Evolutionary conservation across 2,113 vertebrate species (phyloP).

Genomic region (Charadrius vociferus): DNA sequence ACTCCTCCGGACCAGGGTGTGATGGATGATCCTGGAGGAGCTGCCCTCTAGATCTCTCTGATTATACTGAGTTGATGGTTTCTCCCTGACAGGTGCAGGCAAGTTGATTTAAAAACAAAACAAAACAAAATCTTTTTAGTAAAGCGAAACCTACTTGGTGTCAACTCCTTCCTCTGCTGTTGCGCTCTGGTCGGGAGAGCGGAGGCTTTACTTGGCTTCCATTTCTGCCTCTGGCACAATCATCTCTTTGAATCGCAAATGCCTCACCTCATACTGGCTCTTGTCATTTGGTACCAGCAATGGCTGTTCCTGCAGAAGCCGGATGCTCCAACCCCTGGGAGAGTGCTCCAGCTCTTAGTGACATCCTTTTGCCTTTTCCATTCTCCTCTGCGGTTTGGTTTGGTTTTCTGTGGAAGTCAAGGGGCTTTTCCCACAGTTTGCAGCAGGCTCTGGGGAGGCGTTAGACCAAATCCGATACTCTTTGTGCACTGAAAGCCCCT

Average conservation of each 20-base stretch:
- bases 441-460: not conserved
- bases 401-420: not conserved
- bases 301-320: not conserved
- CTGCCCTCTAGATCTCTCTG: conserved; percentile 45
- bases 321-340: not conserved
- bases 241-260: not conserved
- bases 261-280: not conserved
- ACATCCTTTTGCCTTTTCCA: not conserved
- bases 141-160: conserved; percentile 12
- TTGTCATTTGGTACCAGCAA: not conserved
- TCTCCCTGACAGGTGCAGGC: conserved; percentile 60
- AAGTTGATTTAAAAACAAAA: conserved; percentile 27
- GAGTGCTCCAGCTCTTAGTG: not conserved
- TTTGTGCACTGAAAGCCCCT: not conserved
- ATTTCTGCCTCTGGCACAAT: not conserved
- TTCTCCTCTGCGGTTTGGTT: not conserved
- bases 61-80: conserved; percentile 50
- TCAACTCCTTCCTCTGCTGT: conserved; percentile 3
- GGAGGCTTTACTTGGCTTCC: not conserved
- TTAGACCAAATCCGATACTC: not conserved
- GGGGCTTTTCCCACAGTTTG: not conserved
- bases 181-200: not conserved
- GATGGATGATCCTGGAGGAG: conserved; percentile 23
- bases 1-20: conserved; percentile 31
- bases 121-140: not conserved